Evolutionary conservation across 2,888 invertebrate genomes (phyloP), one percentile per base, ranked within the genome.

Genomic region (Aethes cnicana): DNA sequence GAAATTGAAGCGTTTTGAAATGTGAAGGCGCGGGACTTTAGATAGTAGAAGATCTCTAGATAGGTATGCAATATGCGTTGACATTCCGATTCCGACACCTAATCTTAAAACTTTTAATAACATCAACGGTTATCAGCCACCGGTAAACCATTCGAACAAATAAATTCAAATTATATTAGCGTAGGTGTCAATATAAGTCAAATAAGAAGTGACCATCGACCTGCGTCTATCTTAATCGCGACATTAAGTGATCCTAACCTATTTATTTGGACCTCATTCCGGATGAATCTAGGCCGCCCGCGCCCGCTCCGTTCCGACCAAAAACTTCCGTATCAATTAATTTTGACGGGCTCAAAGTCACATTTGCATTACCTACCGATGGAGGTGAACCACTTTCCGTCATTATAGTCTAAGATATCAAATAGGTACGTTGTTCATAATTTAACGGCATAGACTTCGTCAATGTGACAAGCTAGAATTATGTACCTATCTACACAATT

Each of bases 171-270:
- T n/a, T n/a, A n/a, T n/a, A n/a, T n/a, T n/a, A n/a, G n/a, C n/a
- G n/a, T n/a, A n/a, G n/a, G n/a, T n/a, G n/a, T n/a, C n/a, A n/a
- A n/a, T n/a, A n/a, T n/a, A n/a, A n/a, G n/a, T n/a, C n/a, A n/a
- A n/a, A n/a, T 18, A 35, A 42, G 41, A 25, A 23, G 14, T 26
- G 9, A 32, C 6, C 32, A 30, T 3, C 14, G 3, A 36, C 28
- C 43, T 7, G 28, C n/a, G 30, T 36, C 43, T 12, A 18, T 43
- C 12, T 18, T 50, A 44, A 50, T 37, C 37, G 8, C 37, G 30
- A 50, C 23, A 49, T 49, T 30, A 50, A 42, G 12, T 42, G 36
- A 43, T 43, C 50, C n/a, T n/a, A n/a, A n/a, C n/a, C n/a, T n/a
- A n/a, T 28, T n/a, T 6, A 46, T 43, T 43, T 18, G 23, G 30